Conservation (phyloP, 2,888 invertebrate genomes). For the Conops quadrifasciatus region DNA sequence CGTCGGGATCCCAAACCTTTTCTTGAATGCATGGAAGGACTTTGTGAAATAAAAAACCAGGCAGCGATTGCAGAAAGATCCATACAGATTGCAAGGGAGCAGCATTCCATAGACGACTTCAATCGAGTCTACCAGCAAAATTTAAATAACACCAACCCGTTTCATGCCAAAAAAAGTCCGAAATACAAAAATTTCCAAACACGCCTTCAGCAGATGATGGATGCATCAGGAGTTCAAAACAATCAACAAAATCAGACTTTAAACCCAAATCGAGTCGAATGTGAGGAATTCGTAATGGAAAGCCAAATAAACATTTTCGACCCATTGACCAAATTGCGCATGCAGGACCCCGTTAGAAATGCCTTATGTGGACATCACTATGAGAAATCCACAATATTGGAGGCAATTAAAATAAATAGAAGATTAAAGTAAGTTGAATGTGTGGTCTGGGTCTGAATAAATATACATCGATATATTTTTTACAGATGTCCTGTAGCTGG, state of each 20-base stretch:
- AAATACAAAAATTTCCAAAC: constrained; percentile 46
- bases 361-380: constrained; percentile 67
- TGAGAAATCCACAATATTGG: constrained; percentile 66
- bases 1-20: constrained; percentile 40
- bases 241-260: not conserved
- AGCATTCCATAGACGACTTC: constrained; percentile 39
- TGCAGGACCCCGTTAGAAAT: constrained; percentile 68
- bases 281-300: constrained; percentile 51
- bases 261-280: constrained; percentile 40
- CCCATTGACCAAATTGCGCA: constrained; percentile 67
- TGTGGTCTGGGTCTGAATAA: no score
- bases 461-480: not conserved
- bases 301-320: constrained; percentile 63
- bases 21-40: constrained; percentile 39
- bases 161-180: constrained; percentile 37
- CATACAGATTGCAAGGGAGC: constrained; percentile 41
- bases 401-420: constrained; percentile 62
- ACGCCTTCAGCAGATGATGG: constrained; percentile 38
- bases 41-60: constrained; percentile 42
- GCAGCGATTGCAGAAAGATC: constrained; percentile 38
- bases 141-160: constrained; percentile 37
- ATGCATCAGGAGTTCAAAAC: constrained; percentile 35
- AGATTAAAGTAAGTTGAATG: constrained; percentile 54
- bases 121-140: constrained; percentile 36
- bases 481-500: constrained; percentile 64